These are phyloP conservation scores for Thumatha senex DNA, from an alignment of 2,888 invertebrate genomes.

Conservation along the genomic window DNA sequence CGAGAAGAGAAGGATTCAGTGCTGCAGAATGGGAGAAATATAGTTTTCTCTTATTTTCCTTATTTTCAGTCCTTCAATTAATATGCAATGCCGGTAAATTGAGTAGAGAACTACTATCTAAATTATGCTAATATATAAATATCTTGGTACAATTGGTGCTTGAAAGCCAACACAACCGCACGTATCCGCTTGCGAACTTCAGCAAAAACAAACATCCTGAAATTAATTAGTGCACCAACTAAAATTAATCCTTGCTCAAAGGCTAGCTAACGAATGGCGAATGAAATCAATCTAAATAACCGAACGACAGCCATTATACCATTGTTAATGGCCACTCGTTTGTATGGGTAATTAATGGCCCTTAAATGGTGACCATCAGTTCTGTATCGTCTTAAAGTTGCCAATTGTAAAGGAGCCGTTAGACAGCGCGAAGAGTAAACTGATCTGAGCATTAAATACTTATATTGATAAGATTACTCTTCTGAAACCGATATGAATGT, in stretches of 20 bases:
- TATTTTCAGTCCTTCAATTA: too few species aligned
- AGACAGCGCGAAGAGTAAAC: conserved; percentile 1
- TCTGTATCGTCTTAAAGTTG: conserved; percentile 38
- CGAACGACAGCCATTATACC: conserved; percentile 39
- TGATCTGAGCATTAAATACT: too few species aligned
- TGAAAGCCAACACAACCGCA: too few species aligned
- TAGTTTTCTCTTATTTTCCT: too few species aligned
- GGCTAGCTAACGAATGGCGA: conserved; percentile 33
- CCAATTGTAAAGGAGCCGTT: conserved; percentile 17
- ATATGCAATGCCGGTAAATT: too few species aligned
- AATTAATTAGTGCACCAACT: conserved; percentile 28
- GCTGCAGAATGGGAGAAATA: too few species aligned
- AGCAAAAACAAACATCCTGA: conserved; percentile 11
- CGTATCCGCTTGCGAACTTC: neutral
- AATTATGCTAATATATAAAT: too few species aligned
- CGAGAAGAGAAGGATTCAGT: too few species aligned
- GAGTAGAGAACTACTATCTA: too few species aligned
- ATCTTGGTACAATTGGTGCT: too few species aligned
- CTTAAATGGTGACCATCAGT: conserved; percentile 46
- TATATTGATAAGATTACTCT: too few species aligned
- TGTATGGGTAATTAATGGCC: conserved; percentile 51
- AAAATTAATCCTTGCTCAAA: conserved; percentile 32
- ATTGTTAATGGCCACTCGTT: conserved; percentile 48
- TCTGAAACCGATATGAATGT: too few species aligned
- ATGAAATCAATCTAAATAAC: conserved; percentile 37